Evolutionary conservation across 2,797 vertebrate genomes (phyloP).

Genomic region (Acropternis orthonyx): DNA sequence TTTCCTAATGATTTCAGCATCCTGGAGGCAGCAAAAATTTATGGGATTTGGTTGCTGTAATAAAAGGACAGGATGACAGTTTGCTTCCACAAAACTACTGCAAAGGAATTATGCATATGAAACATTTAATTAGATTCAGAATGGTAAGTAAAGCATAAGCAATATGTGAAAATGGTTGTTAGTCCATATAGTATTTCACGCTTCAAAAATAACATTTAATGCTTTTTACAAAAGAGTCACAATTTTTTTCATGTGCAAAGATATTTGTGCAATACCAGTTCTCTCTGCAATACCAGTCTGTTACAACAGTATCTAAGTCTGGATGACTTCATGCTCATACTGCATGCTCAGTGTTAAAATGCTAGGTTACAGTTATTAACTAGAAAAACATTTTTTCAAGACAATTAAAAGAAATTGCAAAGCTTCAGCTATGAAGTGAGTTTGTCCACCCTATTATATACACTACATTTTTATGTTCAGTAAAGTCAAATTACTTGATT

Average conservation of each 20-base stretch:
- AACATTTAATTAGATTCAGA: slow-evolving; percentile 91
- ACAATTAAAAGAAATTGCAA: background rate
- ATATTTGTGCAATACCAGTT: background rate
- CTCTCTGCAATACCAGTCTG: background rate
- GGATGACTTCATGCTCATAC: background rate
- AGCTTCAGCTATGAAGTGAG: rapidly evolving
- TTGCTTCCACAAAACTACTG: slow-evolving; percentile 91
- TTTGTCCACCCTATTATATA: background rate
- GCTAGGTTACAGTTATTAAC: background rate
- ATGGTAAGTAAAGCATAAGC: slow-evolving; percentile 78
- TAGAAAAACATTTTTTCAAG: background rate
- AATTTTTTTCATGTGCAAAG: background rate
- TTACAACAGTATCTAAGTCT: background rate
- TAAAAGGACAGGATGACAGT: slow-evolving; percentile 93
- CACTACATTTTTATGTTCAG: background rate
- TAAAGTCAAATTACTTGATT: background rate
- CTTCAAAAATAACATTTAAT: background rate
- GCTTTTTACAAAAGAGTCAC: background rate
- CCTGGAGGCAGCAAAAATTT: slow-evolving; percentile 94
- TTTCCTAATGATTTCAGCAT: slow-evolving; percentile 76
- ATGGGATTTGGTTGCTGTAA: slow-evolving; percentile 92
- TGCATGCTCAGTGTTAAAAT: background rate
- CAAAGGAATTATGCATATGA: slow-evolving; percentile 96
- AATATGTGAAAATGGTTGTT: background rate
- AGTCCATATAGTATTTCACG: background rate